phyloP scores from a whole-genome alignment of 2,113 vertebrate species.

The Trichomycterus rosablanca region DNA sequence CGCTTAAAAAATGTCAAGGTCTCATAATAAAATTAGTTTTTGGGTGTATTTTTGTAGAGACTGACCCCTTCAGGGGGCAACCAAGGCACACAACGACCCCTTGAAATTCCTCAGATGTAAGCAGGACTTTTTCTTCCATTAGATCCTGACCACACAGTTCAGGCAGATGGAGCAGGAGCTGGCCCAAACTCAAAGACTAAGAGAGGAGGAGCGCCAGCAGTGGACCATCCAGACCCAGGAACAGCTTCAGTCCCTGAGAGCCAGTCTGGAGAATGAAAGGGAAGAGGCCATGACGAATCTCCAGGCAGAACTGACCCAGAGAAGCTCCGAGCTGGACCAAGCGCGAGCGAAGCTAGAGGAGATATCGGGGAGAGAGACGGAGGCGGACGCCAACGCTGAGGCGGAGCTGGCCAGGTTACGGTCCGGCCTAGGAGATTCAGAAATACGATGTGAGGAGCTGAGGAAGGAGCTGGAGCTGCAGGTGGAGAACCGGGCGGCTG shows the following conservation, averaged over 20 bases:
- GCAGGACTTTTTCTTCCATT: slow-evolving; percentile 26
- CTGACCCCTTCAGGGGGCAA: neutral
- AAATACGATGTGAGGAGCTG: slow-evolving; percentile 50
- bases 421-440: slow-evolving; percentile 62
- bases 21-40: too few relatives aligned
- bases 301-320: slow-evolving; percentile 29
- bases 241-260: slow-evolving; percentile 50
- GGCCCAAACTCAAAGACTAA: slow-evolving; percentile 49
- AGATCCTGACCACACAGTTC: slow-evolving; percentile 79
- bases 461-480: slow-evolving; percentile 50
- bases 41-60: too few relatives aligned
- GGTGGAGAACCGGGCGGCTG: slow-evolving; percentile 45
- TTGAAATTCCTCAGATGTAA: too few relatives aligned
- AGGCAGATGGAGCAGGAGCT: slow-evolving; percentile 77
- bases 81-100: too few relatives aligned
- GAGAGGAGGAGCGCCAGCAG: slow-evolving; percentile 65
- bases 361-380: slow-evolving; percentile 40
- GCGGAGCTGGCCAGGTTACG: slow-evolving; percentile 59
- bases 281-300: slow-evolving; percentile 26
- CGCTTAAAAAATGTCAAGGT: too few relatives aligned
- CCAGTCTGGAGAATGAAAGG: slow-evolving; percentile 49
- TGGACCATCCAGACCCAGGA: slow-evolving; percentile 52
- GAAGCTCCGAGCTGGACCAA: slow-evolving; percentile 52
- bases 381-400: slow-evolving; percentile 51
- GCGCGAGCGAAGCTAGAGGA: slow-evolving; percentile 51